Evolutionary conservation across 2,113 vertebrate genomes (phyloP), one percentile per base, ranked within the genome.

Genomic region (Mastomys natalensis): DNA sequence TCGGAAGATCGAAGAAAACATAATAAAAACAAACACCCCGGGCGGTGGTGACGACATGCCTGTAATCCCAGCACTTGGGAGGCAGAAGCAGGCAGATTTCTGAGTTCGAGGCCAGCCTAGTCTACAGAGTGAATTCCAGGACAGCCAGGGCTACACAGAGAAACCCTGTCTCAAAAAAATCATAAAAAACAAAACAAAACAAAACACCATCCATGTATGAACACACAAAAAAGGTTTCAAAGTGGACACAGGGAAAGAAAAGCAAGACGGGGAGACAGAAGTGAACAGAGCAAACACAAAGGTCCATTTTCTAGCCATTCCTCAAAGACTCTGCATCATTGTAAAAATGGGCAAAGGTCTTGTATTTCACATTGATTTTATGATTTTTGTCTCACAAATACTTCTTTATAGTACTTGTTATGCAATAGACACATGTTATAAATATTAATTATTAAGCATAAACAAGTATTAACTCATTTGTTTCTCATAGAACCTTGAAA

Each of bases 381-480:
- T 62, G 87, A 90, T 91, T 95, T 80, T 95, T 11, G 26, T 81
- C 88, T 92, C 87, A 87, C 45, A 70, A 48, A 70, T n/a, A 51
- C 45, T 15, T n/a, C 10, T 68, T 68, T 87, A 31, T 58, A 87
- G 82, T 5, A 62, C 55, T 89, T 64, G 12, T 11, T 81, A 31
- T 91, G 17, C 45, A 24, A 45, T n/a, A 92, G 90, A 81, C 2
- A 29, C 51, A n/a, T 7, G 80, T 58, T 76, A 34, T 60, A 60
- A 55, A 62, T n/a, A 89, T 89, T 68, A 66, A 77, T 86, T 77
- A 68, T 45, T 77, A 58, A 53, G 70, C 22, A 76, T 89, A 62
- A 62, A 82, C 1, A 92, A 88, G 90, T 80, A 87, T 29, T 89
- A 81, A 60, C 74, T 72, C 45, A 82, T n/a, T 94, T 90, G 92